Base-by-base conservation (phyloP, 2,888 invertebrate species). In the Cataglyphis livida region DNA sequence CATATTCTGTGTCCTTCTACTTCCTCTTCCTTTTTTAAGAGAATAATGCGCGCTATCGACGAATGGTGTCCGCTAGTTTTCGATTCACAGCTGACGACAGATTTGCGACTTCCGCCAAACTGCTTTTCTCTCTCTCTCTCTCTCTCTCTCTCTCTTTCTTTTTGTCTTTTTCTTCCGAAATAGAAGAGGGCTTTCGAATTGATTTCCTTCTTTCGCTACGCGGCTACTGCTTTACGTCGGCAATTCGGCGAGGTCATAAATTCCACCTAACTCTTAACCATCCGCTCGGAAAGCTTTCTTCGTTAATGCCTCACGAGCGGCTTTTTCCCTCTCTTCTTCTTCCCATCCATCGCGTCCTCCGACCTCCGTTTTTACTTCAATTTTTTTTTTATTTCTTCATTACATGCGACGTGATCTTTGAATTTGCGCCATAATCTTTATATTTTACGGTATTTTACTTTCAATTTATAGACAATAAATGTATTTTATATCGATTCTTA, bases 231-330 rank as follows among this genome's bases (percentile, higher is more conserved):
- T 89, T 89, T 84, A 87, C 88, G 90, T 88, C 90, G 70, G 59
- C 84, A 88, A 89, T 89, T 90, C 87, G 86, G 83, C 78, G 70
- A 62, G 82, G 87, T 88, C 84, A 90, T 90, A 90, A 90, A 90
- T 90, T 88, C 71, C 84, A 64, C 73, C 88, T 84, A 89, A 90
- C 85, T 76, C 66, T 88, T 87, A 90, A 88, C 89, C 87, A 85
- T 85, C 85, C 87, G 88, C 82, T 83, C 71, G 89, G 84, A 90
- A 90, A 90, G 89, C 90, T 90, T 90, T 87, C 89, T 89, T 90
- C 89, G 90, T 90, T 90, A 90, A 89, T 88, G 89, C 88, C 81
- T 76, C 70, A 54, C 54, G 41, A 81, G 78, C 84, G 28, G 61
- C 59, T 70, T 44, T 61, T 73, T 64, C 84, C 66, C 35, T 66